Base-by-base conservation (phyloP, 2,113 vertebrate genomes). In the Mobula birostris region DNA sequence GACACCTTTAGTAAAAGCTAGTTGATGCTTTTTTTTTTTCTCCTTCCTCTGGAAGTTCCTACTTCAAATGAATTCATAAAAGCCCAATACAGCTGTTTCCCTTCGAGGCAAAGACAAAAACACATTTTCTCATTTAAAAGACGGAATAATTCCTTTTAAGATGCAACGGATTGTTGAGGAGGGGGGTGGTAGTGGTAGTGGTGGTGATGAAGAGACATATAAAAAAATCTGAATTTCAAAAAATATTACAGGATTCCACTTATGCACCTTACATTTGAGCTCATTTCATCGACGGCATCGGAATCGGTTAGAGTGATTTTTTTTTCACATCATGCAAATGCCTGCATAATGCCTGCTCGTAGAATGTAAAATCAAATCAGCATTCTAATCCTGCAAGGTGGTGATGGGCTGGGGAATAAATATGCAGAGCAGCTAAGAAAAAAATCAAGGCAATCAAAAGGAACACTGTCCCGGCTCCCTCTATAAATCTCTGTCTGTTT, bases 401-500 rank as follows among this genome's bases (percentile, higher is more conserved):
- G 95, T 98, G 98, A 99, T 98, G 98, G 98, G 98, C 97, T 98
- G 95, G 96, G 96, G 97, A 97, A 99, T 98, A 98, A 99, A 98
- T 99, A 99, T 99, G 98, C 98, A 98, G 98, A 98, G 98, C 97
- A 96, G 90, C 96, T 95, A 97, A 96, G 96, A 96, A 95, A 97
- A 97, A 97, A 97, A 96, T 96, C 96, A 96, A 98, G 97, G 98
- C 98, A 99, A 99, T 99, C 98, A 99, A 98, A 98, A 97, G 96
- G 96, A 97, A 97, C 97, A 95, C 96, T 95, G 96, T 97, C 97
- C 97, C 95, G 95, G 95, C 97, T 97, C 94, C 97, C 98, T 98
- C 98, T 97, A 99, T 99, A 99, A 99, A 99, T 99, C 98, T 99
- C 98, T 99, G 98, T 99, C 98, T 98, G 97, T 98, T 99, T 99